Evolutionary conservation across 2,797 vertebrate species (phyloP).

Genomic region (Triplophysa yarkandensis): DNA sequence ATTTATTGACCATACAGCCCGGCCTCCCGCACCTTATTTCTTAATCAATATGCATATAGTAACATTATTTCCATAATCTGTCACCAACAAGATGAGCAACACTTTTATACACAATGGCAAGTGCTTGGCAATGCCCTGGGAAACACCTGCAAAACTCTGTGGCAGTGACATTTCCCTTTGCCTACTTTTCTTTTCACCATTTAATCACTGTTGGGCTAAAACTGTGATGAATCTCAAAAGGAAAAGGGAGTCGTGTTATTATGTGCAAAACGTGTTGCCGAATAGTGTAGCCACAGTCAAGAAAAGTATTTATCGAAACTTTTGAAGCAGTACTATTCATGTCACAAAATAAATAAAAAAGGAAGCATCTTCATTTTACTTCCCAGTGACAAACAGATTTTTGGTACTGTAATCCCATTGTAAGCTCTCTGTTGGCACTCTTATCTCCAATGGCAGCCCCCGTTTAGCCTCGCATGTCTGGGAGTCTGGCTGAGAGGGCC

Average conservation of each 20-base stretch:
- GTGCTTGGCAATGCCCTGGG: neutral
- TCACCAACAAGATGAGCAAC: no score
- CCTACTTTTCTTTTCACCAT: constrained; percentile 32
- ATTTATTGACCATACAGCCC: no score
- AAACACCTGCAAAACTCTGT: neutral
- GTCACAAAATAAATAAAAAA: no score
- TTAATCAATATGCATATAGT: no score
- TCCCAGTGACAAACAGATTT: no score
- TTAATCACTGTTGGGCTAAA: constrained; percentile 49
- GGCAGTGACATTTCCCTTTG: neutral
- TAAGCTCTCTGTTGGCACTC: constrained; percentile 18
- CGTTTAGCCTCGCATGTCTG: constrained; percentile 47
- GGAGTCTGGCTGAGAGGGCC: constrained; percentile 32
- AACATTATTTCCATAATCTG: no score
- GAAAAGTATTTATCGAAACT: no score
- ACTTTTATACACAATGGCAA: neutral
- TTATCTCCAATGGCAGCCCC: constrained; percentile 27
- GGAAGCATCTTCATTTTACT: no score
- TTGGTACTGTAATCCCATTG: neutral
- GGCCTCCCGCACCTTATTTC: no score
- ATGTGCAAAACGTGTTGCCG: no score
- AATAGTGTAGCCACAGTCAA: no score
- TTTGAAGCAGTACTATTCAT: no score
- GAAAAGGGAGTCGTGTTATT: constrained; percentile 55
- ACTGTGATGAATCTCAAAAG: constrained; percentile 55